Evolutionary conservation across 2,797 vertebrate genomes (phyloP), one percentile per base, ranked within the genome.

Genomic region (Paguma larvata): DNA sequence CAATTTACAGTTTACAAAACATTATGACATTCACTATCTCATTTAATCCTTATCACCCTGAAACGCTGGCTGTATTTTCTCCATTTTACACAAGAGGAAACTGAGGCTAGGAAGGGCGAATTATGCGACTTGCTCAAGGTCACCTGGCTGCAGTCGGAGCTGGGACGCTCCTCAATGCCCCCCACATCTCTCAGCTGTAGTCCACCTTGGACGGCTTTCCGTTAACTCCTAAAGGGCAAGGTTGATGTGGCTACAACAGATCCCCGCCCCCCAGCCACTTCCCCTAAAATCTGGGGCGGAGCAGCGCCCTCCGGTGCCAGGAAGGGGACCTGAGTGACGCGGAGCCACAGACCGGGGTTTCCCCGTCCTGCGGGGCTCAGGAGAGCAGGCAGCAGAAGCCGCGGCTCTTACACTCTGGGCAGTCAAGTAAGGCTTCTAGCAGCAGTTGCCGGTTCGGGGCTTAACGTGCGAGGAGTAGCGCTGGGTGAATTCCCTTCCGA

Each of bases 81-180:
- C 56, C 88, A 46, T 83, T 85, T 94, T 67, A 92, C 80, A 72
- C 30, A 19, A 14, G 19, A 95, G 87, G 82, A 97, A 97, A 97
- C 89, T 95, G 95, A 98, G 95, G 85, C 85, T 70, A 32, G 25
- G 34, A 38, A 62, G 34, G 32, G 25, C 5, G 6, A 46, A 90
- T 65, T 92, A 14, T 65, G 73, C 25, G 86, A 95, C 51, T 85
- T 53, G 86, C 63, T 98, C 97, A 98, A 98, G 98, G 98, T 98
- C 97, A 98, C 67, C 4, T 75, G 92, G 67, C 67, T 62, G 27
- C 83, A 95, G 68, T 70, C 91, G n/a, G 65, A 48, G 78, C 32
- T 41, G 84, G 48, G 79, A 86, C 46, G 19, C 78, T 30, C 46
- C 68, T 5, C 53, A 19, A 3, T 15, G 18, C 32, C 79, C 41